Conservation (phyloP, 2,888 invertebrate genomes). For the Pycnomerus fuliginosus region DNA sequence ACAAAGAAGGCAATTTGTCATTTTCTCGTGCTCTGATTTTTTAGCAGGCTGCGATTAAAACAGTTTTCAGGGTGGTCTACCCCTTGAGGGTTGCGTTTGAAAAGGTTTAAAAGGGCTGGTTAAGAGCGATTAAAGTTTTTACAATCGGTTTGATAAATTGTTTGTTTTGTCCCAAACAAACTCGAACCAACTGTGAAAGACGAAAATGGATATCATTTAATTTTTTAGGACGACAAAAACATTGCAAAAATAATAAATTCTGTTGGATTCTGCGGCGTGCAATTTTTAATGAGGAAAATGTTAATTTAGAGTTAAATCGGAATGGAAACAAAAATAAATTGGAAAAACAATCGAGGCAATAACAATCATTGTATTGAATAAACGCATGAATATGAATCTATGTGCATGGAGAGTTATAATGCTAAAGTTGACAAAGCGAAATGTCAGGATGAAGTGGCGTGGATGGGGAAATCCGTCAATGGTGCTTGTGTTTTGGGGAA, state of each 20-base stretch:
- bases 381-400: slow-evolving; percentile 15
- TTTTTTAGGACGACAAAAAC: too few relatives aligned
- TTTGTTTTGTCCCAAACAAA: slow-evolving; percentile 40
- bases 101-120: slow-evolving; percentile 35
- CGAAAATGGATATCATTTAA: too few relatives aligned
- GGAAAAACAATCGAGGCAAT: slow-evolving; percentile 9
- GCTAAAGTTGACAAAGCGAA: slow-evolving; percentile 13
- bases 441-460: slow-evolving; percentile 5
- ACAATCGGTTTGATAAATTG: slow-evolving; percentile 38
- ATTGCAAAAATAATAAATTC: too few relatives aligned
- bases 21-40: slow-evolving; percentile 33
- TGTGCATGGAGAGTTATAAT: slow-evolving; percentile 10
- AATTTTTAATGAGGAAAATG: too few relatives aligned
- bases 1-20: slow-evolving; percentile 1
- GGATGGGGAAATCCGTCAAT: too few relatives aligned
- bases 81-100: slow-evolving; percentile 34
- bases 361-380: slow-evolving; percentile 5
- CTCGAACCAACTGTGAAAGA: too few relatives aligned
- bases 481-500: too few relatives aligned
- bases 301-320: slow-evolving; percentile 10
- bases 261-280: too few relatives aligned
- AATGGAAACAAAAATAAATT: slow-evolving; percentile 12
- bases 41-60: slow-evolving; percentile 13
- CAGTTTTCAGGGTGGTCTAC: slow-evolving; percentile 37
- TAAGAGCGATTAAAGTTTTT: slow-evolving; percentile 36